These are phyloP conservation scores for Prochilodus magdalenae DNA, from an alignment of 2,113 vertebrate species.

Conservation along the genomic window DNA sequence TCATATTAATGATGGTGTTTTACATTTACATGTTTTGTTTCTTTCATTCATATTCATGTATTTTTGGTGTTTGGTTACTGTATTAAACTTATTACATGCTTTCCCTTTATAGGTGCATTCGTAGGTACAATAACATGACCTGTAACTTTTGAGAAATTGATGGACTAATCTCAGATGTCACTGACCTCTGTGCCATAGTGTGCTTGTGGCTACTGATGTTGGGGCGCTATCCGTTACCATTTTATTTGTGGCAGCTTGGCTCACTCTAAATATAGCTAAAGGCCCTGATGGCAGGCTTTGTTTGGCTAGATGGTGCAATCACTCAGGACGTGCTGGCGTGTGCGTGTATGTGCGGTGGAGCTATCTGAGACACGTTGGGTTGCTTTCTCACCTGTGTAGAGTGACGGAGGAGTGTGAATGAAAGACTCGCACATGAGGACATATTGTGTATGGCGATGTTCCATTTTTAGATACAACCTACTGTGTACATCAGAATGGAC, in stretches of 20 bases:
- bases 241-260: constrained; percentile 72
- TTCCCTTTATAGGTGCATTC: no score
- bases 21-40: no score
- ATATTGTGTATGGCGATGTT: constrained; percentile 15
- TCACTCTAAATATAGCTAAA: constrained; percentile 80
- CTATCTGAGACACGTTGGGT: constrained; percentile 10
- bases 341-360: constrained; percentile 11
- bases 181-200: constrained; percentile 24
- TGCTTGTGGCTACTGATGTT: constrained; percentile 44
- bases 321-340: constrained; percentile 35
- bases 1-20: no score
- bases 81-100: no score
- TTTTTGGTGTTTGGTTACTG: no score
- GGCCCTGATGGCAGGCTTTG: constrained; percentile 71
- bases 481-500: neutral
- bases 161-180: constrained; percentile 50
- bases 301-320: constrained; percentile 51
- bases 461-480: neutral
- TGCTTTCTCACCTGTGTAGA: constrained; percentile 43
- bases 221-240: constrained; percentile 59
- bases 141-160: no score
- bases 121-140: no score
- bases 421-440: constrained; percentile 34
- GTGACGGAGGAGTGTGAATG: constrained; percentile 35
- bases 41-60: no score